Evolutionary conservation across 2,113 vertebrate species (phyloP), one percentile per base, ranked within the genome.

Genomic region (Parus major): DNA sequence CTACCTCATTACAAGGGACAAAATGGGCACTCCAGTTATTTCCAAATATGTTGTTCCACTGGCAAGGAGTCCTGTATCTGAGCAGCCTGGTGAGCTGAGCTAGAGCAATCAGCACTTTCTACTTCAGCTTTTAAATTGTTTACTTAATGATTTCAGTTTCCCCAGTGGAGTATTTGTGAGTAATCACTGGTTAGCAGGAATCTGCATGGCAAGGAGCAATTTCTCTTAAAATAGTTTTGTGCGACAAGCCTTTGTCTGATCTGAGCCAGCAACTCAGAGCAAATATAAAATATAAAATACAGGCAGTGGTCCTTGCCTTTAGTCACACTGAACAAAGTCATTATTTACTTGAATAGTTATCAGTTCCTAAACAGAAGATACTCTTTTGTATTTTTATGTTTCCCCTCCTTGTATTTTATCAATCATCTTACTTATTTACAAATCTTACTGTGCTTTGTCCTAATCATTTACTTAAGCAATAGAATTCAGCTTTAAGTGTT

Each of bases 401-500:
- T 41, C 1, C 12, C 24, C 10, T 55, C 15, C 11, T 17, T 5
- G 5, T 65, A 29, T 72, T 93, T 50, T 19, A 79, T 35, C 49
- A 57, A 11, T 46, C 9, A 42, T 76, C 91, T 76, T 46, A 33
- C 53, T 64, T 76, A 64, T 77, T 89, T 83, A 81, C 59, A 75
- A 86, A 65, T 56, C 29, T 77, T 63, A 35, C 52, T 52, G 33
- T 63, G 46, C 60, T 96, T 88, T 88, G 41, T 81, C 56, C 88
- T 64, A 65, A 55, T 31, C 17, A 44, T 92, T 90, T 93, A 72
- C 64, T 55, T 88, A 41, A 79, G 79, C 75, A 91, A 59, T 42
- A n/a, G 27, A 79, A 86, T 91, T 90, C 89, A 82, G 55, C 50
- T 92, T 73, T 87, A 94, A 94, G 56, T 86, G 85, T 53, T 95